Base-by-base conservation (phyloP, 2,797 vertebrate genomes). In the Lepilemur septentrionalis region DNA sequence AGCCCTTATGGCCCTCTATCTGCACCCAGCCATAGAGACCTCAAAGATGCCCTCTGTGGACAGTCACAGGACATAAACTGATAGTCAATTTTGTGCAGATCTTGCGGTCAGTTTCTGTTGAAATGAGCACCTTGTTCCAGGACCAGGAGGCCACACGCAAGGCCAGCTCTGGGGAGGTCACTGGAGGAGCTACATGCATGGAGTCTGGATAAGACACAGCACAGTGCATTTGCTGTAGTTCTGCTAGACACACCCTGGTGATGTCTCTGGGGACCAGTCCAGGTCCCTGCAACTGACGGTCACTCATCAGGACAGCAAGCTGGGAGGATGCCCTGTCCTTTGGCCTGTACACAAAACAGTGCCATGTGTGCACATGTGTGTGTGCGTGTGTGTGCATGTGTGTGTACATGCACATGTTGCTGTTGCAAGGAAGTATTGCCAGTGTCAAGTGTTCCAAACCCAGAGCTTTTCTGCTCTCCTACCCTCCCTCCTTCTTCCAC, bases 1-100 rank as follows among this genome's bases (percentile, higher is more conserved):
- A 35, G 65, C 18, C 9, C 17, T 69, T 8, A 20, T 2, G 4
- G 11, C 65, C 2, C 0, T 18, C 18, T 10, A 4, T 22, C n/a
- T 0, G 1, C n/a, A 35, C 1, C n/a, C 0, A 4, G 1, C 18
- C n/a, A 67, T 67, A 46, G 2, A 46, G 46, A 46, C 46, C 46
- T 2, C 46, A 46, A 46, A 46, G 46, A 46, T 46, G 46, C 7
- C 46, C 10, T 46, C 10, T 2, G 9, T 8, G 46, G 46, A 46
- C 46, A 46, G 4, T 35, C n/a, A 35, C n/a, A 67, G 8, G 15
- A 9, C 65, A 35, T 7, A 67, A 9, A 35, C n/a, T 20, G n/a
- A 67, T 67, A 20, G 15, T n/a, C 3, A 18, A 32, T 6, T 15
- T n/a, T n/a, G 30, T n/a, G 32, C 63, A 9, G 7, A 65, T 17